Percentiles rank a stretch among this genome's conserved stretches.
phyloP scores from a whole-genome alignment of 2,888 invertebrate genomes.

The Cantharis lateralis region DNA sequence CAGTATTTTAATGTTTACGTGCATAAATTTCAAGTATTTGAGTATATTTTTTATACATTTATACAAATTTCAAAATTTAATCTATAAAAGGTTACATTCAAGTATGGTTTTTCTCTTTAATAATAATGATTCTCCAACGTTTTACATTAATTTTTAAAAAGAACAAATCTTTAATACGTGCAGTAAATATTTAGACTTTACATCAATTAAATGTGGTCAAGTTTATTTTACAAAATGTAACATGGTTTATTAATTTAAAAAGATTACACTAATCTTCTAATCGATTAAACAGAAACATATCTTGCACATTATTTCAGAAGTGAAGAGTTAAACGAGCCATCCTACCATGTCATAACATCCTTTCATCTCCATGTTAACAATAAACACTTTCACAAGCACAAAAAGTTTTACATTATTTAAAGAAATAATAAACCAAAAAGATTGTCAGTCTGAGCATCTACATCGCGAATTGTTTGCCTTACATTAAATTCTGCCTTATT shows the following conservation, averaged over 20 bases:
- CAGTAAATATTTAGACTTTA: not conserved
- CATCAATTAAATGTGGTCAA: not conserved
- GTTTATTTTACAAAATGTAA: constrained; percentile 1
- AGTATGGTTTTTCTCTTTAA: not conserved
- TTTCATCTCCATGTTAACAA: not conserved
- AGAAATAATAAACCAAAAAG: not conserved
- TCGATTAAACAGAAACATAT: not conserved
- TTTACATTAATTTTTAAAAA: not conserved
- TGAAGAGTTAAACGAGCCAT: not conserved
- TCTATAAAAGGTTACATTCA: not conserved
- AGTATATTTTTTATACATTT: constrained; percentile 18
- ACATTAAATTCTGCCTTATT: not conserved
- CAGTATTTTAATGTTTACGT: not conserved
- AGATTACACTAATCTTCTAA: not conserved
- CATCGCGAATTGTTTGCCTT: not conserved
- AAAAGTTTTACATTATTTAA: not conserved
- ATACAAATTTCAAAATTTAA: constrained; percentile 8
- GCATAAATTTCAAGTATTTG: constrained; percentile 2
- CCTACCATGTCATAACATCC: not conserved
- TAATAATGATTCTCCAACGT: not conserved
- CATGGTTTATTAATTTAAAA: not conserved
- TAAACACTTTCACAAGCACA: not conserved
- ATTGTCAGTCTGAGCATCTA: constrained; percentile 1
- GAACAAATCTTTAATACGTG: not conserved
- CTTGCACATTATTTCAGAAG: not conserved